Evolutionary conservation across 2,113 vertebrate genomes (phyloP).

Genomic region (Callithrix jacchus): DNA sequence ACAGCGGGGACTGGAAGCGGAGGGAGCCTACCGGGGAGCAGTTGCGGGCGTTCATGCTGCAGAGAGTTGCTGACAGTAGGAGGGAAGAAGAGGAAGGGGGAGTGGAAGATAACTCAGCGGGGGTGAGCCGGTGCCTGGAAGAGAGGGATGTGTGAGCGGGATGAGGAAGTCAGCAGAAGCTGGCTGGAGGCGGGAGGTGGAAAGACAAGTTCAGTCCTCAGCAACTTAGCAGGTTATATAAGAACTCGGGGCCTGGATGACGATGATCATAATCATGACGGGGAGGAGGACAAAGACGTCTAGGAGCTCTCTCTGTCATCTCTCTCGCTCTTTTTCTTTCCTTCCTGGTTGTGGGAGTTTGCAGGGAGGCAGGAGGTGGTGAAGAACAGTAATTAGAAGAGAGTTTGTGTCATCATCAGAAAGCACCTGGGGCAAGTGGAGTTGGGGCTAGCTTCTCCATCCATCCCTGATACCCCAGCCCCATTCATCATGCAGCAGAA

Average conservation of each 20-base stretch:
- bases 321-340: not conserved
- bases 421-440: not conserved
- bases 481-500: not conserved
- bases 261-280: not conserved
- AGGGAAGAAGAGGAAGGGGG: not conserved
- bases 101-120: not conserved
- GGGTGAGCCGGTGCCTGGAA: not conserved
- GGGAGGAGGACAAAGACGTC: not conserved
- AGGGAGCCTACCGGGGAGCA: not conserved
- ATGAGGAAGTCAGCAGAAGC: not conserved
- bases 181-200: not conserved
- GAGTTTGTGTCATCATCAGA: not conserved
- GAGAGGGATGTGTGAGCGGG: not conserved
- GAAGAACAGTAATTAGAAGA: not conserved
- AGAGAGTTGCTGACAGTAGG: not conserved
- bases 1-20: not conserved
- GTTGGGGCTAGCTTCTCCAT: not conserved
- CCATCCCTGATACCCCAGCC: not conserved
- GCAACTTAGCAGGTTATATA: not conserved
- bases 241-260: not conserved
- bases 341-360: not conserved
- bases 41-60: rapidly evolving
- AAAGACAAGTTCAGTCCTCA: not conserved
- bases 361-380: too few relatives aligned
- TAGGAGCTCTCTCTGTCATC: not conserved